Base-by-base conservation (phyloP, 2,113 vertebrate genomes). In the Cephalopholis sonnerati region DNA sequence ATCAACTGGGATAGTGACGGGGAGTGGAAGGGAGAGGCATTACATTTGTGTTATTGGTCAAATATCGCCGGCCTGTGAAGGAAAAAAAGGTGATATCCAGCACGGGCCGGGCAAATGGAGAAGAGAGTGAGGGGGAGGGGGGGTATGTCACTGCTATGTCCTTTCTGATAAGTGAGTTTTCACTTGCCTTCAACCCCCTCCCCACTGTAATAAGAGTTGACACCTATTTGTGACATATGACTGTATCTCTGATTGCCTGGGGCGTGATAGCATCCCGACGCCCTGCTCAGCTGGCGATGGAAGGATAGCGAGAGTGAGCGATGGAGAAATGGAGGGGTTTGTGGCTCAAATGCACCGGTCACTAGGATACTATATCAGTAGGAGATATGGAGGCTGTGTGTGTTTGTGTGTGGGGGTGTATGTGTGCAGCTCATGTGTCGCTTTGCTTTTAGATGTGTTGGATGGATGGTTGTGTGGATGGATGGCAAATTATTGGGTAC, bases 211-310 rank as follows among this genome's bases (percentile, higher is more conserved):
- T 96, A 94, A 95, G 93, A 95, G 93, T 92, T 95, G 96, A 96
- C 96, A 96, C 91, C 94, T 94, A 94, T 96, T 96, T 96, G 92
- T 96, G 96, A 96, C 95, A 95, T 95, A 93, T 74, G 94, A 93
- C 95, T 93, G 93, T 93, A 93, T 93, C 93, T 90, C 68, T 92
- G 94, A 96, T 95, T 95, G 94, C 96, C 91, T 79, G 91, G 82
- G 92, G 94, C 72, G 36, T 87, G 96, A 96, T 92, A 93, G 74
- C 90, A 95, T 96, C 93, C 95, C 88, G 83, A 82, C 84, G 88
- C 84, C 80, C 77, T 84, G 93, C 89, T 94, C 90, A 92, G 90
- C 94, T 90, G 46, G 70, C 62, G 87, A 92, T 84, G 74, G 84
- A 86, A 74, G 85, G 87, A 86, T 83, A 86, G 86, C 18, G 20